These are phyloP conservation scores for Campoletis raptor DNA, from an alignment of 2,888 invertebrate genomes.

Conservation along the genomic window DNA sequence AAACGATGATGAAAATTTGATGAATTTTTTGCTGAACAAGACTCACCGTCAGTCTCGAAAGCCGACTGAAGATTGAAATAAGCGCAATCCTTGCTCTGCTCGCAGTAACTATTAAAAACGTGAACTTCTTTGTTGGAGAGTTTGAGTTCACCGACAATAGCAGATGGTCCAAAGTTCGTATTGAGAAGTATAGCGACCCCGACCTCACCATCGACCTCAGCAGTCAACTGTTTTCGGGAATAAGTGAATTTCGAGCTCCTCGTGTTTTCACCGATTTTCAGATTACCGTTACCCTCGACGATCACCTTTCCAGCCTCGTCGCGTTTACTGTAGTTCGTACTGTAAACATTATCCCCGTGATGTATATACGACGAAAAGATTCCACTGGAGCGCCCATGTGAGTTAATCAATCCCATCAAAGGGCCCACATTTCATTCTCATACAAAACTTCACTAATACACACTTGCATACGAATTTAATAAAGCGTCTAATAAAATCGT, in stretches of 20 bases:
- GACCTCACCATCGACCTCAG: conserved; percentile 88
- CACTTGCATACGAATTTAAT: background rate
- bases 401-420: conserved; percentile 40
- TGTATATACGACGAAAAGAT: conserved; percentile 62
- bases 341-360: conserved; percentile 77
- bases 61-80: conserved; percentile 89
- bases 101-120: conserved; percentile 90
- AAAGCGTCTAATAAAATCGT: conserved; percentile 11
- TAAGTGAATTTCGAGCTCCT: conserved; percentile 91
- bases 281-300: conserved; percentile 91
- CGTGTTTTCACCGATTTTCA: conserved; percentile 89
- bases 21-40: background rate
- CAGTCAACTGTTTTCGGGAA: conserved; percentile 87
- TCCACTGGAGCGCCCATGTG: conserved; percentile 54
- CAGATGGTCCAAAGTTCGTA: conserved; percentile 89
- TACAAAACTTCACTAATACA: background rate
- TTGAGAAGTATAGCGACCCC: conserved; percentile 90
- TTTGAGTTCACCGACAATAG: conserved; percentile 90
- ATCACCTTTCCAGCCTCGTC: conserved; percentile 89
- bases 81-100: conserved; percentile 92
- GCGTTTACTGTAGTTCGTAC: conserved; percentile 89
- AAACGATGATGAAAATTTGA: background rate
- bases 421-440: background rate
- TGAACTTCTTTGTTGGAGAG: conserved; percentile 91
- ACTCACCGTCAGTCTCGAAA: conserved; percentile 78